A percentile compares a stretch with the other conserved stretches of the same genome.
phyloP scores from a whole-genome alignment of 2,797 vertebrate species.

The Notolepis coatsorum region DNA sequence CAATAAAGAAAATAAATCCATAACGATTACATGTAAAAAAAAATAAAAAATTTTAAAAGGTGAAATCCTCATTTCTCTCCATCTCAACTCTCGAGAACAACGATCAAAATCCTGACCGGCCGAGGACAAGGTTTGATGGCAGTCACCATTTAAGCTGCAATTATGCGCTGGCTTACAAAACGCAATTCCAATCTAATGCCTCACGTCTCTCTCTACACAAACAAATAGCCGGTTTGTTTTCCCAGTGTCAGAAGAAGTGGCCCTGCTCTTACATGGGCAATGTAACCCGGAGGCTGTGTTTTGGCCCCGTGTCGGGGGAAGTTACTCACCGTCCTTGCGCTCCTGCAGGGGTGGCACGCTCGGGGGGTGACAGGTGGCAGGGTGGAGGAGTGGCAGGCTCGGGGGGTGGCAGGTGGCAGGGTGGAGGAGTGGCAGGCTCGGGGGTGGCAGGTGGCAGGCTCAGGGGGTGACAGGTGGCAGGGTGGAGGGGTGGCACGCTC shows the following conservation, averaged over 20 bases:
- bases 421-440: conserved; percentile 81
- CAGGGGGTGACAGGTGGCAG: too few relatives aligned
- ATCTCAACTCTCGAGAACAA: too few relatives aligned
- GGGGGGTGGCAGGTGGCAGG: too few relatives aligned
- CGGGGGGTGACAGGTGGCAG: too few relatives aligned
- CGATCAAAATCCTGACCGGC: too few relatives aligned
- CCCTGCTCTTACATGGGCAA: conserved; percentile 60
- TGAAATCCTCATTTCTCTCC: too few relatives aligned
- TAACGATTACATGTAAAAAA: too few relatives aligned
- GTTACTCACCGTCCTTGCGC: conserved; percentile 81
- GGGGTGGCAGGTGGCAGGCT: too few relatives aligned
- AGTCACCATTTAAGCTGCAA: conserved; percentile 48
- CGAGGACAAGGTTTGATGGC: conserved; percentile 47
- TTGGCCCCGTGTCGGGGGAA: not conserved
- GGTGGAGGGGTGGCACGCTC: conserved; percentile 82
- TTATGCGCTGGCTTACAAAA: conserved; percentile 55
- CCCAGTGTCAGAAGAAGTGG: conserved; percentile 42
- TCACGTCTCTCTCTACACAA: conserved; percentile 60
- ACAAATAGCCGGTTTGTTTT: conserved; percentile 69
- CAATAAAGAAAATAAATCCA: too few relatives aligned
- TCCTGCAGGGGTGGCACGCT: conserved; percentile 82
- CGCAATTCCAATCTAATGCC: conserved; percentile 62
- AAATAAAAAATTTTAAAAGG: too few relatives aligned
- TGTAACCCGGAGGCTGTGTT: conserved; percentile 16
- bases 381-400: conserved; percentile 82